These are phyloP conservation scores for Daboia siamensis DNA, from an alignment of 2,113 vertebrate genomes.

Conservation along the genomic window DNA sequence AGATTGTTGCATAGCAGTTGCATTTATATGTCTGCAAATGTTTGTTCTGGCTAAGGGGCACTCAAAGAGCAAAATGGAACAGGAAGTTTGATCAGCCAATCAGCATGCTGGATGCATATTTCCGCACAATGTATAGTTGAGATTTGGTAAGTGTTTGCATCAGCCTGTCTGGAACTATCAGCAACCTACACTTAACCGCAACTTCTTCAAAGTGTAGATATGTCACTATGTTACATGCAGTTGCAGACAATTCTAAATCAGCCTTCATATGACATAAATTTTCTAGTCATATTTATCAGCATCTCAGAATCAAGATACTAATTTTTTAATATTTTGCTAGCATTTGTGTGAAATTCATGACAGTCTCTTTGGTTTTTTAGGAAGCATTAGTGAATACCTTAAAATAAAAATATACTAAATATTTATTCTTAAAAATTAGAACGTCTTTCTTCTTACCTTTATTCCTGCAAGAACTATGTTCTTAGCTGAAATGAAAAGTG, in stretches of 20 bases:
- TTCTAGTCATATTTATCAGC: not conserved
- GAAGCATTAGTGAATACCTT: not conserved
- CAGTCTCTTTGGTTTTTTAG: not conserved
- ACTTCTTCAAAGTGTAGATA: not conserved
- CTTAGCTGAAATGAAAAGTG: constrained; percentile 78
- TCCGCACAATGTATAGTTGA: too few species aligned
- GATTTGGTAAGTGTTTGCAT: too few species aligned
- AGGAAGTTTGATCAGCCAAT: too few species aligned
- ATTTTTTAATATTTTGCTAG: not conserved
- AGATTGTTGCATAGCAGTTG: too few species aligned
- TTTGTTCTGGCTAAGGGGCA: too few species aligned
- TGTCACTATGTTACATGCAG: not conserved
- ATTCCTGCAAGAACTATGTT: constrained; percentile 95
- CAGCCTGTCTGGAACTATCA: too few species aligned
- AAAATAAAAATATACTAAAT: constrained; percentile 1
- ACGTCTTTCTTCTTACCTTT: constrained; percentile 78
- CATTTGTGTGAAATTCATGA: not conserved
- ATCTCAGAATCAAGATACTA: not conserved
- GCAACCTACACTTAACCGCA: not conserved
- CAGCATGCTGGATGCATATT: too few species aligned
- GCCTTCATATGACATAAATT: not conserved
- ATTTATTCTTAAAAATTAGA: not conserved
- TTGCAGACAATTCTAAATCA: not conserved
- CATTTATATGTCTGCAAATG: too few species aligned
- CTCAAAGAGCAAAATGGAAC: too few species aligned